Evolutionary conservation across 1,140 invertebrate genomes (phyloP).

Genomic region (Drosophila navojoa): DNA sequence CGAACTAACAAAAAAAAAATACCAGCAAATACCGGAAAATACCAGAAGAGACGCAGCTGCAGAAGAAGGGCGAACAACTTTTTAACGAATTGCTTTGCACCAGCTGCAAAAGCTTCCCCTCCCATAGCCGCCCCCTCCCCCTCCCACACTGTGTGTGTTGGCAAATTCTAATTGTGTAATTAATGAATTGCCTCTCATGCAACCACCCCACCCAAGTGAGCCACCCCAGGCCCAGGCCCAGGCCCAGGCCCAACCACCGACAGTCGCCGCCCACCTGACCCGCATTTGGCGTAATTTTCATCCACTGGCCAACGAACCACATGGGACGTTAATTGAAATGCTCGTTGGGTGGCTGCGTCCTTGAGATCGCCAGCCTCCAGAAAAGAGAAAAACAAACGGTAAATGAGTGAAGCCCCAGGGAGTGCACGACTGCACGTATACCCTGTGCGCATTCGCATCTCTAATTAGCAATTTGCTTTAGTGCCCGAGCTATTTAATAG

Average conservation of each 20-base stretch:
- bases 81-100: conserved; percentile 65
- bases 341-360: conserved; percentile 47
- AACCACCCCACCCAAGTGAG: background rate
- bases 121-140: background rate
- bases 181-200: conserved; percentile 61
- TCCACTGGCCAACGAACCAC: conserved; percentile 26
- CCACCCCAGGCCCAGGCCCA: too few species aligned
- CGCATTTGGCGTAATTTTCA: conserved; percentile 18
- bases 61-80: conserved; percentile 32
- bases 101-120: conserved; percentile 8
- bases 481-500: too few species aligned
- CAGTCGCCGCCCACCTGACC: background rate
- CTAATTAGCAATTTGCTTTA: too few species aligned
- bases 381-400: conserved; percentile 29
- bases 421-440: background rate
- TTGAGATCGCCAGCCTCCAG: conserved; percentile 49
- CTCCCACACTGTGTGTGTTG: background rate
- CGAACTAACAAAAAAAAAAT: conserved; percentile 38
- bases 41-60: conserved; percentile 14
- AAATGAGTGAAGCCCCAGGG: background rate
- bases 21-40: conserved; percentile 5
- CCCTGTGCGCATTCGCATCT: background rate
- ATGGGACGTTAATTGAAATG: conserved; percentile 62
- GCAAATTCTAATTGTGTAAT: conserved; percentile 76
- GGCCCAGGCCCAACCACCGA: too few species aligned